Conservation (phyloP, 1,140 invertebrate genomes). For the Charaxes varanes region DNA sequence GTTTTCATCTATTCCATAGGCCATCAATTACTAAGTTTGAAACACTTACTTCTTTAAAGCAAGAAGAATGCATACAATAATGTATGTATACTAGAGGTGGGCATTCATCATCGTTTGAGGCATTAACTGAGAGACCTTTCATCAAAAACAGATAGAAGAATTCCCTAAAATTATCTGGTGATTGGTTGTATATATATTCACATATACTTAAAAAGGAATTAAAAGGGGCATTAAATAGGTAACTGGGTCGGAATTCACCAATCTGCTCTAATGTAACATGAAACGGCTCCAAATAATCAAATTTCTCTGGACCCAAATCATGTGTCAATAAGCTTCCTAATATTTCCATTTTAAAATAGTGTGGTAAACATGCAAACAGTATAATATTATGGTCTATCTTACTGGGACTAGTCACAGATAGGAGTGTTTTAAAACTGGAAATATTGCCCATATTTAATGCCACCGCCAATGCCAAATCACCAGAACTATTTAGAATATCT, state of each 20-base stretch:
- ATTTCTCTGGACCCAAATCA: slow-evolving; percentile 60
- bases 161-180: slow-evolving; percentile 49
- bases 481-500: slow-evolving; percentile 43
- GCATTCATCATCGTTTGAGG: slow-evolving; percentile 52
- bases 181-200: slow-evolving; percentile 63
- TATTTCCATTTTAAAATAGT: slow-evolving; percentile 62
- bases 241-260: slow-evolving; percentile 39
- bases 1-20: too few relatives aligned
- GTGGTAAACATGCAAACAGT: slow-evolving; percentile 57
- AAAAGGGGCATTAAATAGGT: slow-evolving; percentile 50
- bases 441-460: slow-evolving; percentile 44
- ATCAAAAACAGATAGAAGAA: slow-evolving; percentile 60
- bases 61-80: slow-evolving; percentile 43
- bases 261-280: slow-evolving; percentile 46
- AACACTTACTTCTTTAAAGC: slow-evolving; percentile 52
- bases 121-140: slow-evolving; percentile 55
- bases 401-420: slow-evolving; percentile 38
- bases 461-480: slow-evolving; percentile 45
- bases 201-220: slow-evolving; percentile 61
- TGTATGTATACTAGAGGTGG: slow-evolving; percentile 68
- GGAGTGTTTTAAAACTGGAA: slow-evolving; percentile 48
- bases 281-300: slow-evolving; percentile 50
- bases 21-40: slow-evolving; percentile 3
- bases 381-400: slow-evolving; percentile 56
- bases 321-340: slow-evolving; percentile 47